Evolutionary conservation across 2,888 invertebrate genomes (phyloP).

Genomic region (Lasius platythorax): DNA sequence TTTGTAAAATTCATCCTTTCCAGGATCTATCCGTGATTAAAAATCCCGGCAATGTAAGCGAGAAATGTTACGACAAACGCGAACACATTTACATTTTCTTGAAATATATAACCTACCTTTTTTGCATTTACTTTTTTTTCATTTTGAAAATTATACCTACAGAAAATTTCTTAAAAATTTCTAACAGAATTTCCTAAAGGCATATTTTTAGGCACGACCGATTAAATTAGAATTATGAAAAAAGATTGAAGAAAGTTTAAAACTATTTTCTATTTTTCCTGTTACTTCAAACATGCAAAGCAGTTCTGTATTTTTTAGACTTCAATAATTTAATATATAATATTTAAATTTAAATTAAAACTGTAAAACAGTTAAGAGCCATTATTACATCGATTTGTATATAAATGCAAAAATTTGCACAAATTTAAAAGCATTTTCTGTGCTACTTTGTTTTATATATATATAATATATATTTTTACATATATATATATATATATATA

Average conservation of each 20-base stretch:
- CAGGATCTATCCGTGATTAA: neutral
- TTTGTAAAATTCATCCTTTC: constrained; percentile 7
- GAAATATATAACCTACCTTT: neutral
- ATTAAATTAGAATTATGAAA: neutral
- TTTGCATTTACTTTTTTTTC: neutral
- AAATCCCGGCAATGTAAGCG: neutral
- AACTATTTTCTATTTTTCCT: neutral
- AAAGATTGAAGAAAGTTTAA: neutral
- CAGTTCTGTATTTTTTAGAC: neutral
- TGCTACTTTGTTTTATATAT: neutral
- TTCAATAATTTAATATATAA: neutral
- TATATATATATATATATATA: no score
- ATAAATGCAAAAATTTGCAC: neutral
- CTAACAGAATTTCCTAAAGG: neutral
- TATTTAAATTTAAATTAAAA: constrained; percentile 13
- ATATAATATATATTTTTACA: neutral
- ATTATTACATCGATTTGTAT: neutral
- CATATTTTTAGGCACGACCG: neutral
- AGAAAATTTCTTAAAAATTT: neutral
- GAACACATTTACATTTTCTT: neutral
- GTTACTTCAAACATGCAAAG: neutral
- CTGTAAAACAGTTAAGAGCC: neutral
- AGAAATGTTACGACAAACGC: neutral
- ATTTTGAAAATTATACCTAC: neutral
- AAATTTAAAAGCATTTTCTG: neutral